phyloP scores from a whole-genome alignment of 2,113 vertebrate species.

The Pristiophorus japonicus region DNA sequence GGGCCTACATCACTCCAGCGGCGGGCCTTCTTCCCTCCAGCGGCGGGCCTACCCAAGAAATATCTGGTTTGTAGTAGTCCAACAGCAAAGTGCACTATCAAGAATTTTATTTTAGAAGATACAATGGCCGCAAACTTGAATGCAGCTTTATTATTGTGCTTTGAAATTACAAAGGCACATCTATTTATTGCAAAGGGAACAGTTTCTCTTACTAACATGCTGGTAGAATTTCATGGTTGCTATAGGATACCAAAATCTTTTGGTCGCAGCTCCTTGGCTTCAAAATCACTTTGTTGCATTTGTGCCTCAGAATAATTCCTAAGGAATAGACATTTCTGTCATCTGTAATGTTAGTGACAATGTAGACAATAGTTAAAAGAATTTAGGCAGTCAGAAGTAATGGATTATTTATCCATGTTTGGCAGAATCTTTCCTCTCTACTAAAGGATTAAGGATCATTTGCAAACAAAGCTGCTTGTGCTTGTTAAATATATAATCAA shows the following conservation, averaged over 20 bases:
- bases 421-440: not conserved
- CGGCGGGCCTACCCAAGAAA: too few relatives aligned
- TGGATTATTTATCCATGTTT: not conserved
- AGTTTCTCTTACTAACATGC: not conserved
- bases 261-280: not conserved
- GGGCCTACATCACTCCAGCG: too few relatives aligned
- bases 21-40: too few relatives aligned
- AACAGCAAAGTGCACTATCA: not conserved
- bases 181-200: not conserved
- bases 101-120: not conserved
- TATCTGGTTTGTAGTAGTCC: not conserved
- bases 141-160: not conserved
- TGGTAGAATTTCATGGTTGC: not conserved
- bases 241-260: not conserved
- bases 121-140: not conserved
- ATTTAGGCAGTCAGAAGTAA: not conserved
- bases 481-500: not conserved
- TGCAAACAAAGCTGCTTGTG: not conserved
- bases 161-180: not conserved
- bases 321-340: not conserved
- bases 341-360: not conserved
- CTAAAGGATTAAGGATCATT: not conserved
- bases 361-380: constrained; percentile 1
- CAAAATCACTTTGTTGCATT: not conserved
- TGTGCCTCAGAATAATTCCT: not conserved